Conservation (phyloP, 2,797 vertebrate genomes). For the Anguilla marmorata region DNA sequence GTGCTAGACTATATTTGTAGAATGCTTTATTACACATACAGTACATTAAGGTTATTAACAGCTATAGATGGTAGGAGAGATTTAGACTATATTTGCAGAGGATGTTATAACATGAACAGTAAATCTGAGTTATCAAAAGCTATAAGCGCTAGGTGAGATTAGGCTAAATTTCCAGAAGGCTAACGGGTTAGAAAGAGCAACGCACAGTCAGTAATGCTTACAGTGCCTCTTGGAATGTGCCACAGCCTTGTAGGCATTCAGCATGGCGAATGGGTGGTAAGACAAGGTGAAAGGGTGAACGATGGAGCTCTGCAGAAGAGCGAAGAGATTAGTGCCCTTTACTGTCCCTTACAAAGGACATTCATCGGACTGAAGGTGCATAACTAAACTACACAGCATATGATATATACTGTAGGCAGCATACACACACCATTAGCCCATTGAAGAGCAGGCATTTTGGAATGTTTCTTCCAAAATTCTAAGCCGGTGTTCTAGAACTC, state of each 20-base stretch:
- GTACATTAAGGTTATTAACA: no score
- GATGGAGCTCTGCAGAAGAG: slow-evolving; percentile 57
- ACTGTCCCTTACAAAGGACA: not conserved
- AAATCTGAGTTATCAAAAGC: no score
- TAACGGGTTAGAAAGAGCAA: not conserved
- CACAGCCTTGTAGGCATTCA: slow-evolving; percentile 78
- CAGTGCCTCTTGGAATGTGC: slow-evolving; percentile 75
- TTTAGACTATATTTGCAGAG: no score
- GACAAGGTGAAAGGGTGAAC: slow-evolving; percentile 75
- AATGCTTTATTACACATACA: no score
- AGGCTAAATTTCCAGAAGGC: not conserved
- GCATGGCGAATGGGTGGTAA: slow-evolving; percentile 82
- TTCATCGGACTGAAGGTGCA: not conserved
- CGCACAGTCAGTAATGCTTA: slow-evolving; percentile 52
- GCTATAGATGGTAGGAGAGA: no score
- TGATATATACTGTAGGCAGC: not conserved
- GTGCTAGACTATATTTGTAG: no score
- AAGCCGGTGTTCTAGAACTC: no score
- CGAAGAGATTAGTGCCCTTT: not conserved
- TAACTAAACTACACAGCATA: not conserved
- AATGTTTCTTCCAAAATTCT: no score
- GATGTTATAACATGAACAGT: no score
- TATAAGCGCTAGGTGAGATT: not conserved
- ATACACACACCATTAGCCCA: not conserved
- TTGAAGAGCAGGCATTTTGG: no score